Evolutionary conservation across 2,797 vertebrate species (phyloP).

Genomic region (Acanthurus lineatus): DNA sequence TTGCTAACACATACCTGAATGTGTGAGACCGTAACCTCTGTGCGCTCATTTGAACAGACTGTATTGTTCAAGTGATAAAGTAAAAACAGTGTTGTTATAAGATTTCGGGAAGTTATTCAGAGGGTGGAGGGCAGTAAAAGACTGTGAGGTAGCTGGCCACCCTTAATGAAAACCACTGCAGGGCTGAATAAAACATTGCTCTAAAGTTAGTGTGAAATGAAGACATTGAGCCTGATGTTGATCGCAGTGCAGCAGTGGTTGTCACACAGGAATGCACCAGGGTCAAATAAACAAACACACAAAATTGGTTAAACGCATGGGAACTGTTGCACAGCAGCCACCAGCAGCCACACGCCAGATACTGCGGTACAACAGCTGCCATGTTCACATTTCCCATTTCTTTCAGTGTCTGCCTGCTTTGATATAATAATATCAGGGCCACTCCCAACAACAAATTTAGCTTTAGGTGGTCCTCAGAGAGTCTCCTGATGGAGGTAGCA

Average conservation of each 20-base stretch:
- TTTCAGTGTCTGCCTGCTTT: slow-evolving; percentile 1
- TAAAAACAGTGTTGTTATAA: slow-evolving; percentile 10
- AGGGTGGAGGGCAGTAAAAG: slow-evolving; percentile 39
- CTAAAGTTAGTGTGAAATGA: slow-evolving; percentile 44
- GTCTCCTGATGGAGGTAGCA: too few relatives aligned
- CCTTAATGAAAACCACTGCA: slow-evolving; percentile 44
- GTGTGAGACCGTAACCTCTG: background rate
- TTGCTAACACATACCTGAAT: background rate
- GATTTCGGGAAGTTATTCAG: slow-evolving; percentile 9
- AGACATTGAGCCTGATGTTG: slow-evolving; percentile 39
- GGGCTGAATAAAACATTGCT: slow-evolving; percentile 24
- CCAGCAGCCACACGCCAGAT: slow-evolving; percentile 37
- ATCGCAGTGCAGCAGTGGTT: slow-evolving; percentile 37
- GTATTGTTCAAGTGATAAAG: slow-evolving; percentile 25
- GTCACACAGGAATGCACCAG: slow-evolving; percentile 62
- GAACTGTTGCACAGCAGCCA: slow-evolving; percentile 41
- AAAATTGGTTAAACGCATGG: slow-evolving; percentile 49
- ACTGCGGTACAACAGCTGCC: slow-evolving; percentile 39
- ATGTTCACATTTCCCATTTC: slow-evolving; percentile 11
- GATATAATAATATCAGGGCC: too few relatives aligned
- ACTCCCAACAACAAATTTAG: too few relatives aligned
- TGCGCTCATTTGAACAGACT: background rate
- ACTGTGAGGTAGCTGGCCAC: slow-evolving; percentile 31
- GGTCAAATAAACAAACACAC: slow-evolving; percentile 50
- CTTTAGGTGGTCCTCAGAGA: too few relatives aligned